Base-by-base conservation (phyloP, 2,888 invertebrate genomes). In the Acleris laterana region DNA sequence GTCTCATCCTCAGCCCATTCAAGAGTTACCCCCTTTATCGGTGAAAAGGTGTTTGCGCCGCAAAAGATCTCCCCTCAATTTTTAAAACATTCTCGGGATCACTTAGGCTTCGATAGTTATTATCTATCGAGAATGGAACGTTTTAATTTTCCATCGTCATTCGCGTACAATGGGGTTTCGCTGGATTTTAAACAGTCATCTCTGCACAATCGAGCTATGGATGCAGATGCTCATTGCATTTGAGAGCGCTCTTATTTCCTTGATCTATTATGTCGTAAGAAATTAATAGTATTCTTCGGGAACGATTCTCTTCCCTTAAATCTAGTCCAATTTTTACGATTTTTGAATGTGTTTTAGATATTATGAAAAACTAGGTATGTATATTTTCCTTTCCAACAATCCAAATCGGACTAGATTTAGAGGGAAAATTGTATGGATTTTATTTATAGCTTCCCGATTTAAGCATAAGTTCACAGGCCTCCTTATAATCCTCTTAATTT, bases 31-130 rank as follows among this genome's bases (percentile, higher is more conserved):
- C 72, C 73, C 73, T 71, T 71, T 68, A 68, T 52, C 62, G 63
- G 68, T 93, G 88, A 93, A 93, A 87, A 93, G 93, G 93, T 93
- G 93, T 93, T 93, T 93, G 85, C 93, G 93, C 83, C 81, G 82
- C 85, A 90, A 91, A 89, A 88, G 89, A 87, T 86, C 84, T 84
- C 91, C 92, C 93, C 90, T 89, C 84, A 80, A 76, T 79, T 88
- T 88, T 88, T 86, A 85, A 86, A 84, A 80, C 80, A 83, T 86
- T 81, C 82, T 81, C 81, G 81, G 75, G 82, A 90, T 89, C 93
- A 92, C 93, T 93, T 92, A 92, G 89, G 82, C 89, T 86, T 88
- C 87, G 92, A 93, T 93, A 93, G 93, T 93, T 91, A 90, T 90
- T 90, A 88, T 87, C 78, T 81, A 77, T 72, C 74, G 80, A 77